A percentile compares a stretch with the other conserved stretches of the same genome.
Evolutionary conservation across 1,140 invertebrate species (phyloP).

Genomic region (Oreohelix idahoensis): DNA sequence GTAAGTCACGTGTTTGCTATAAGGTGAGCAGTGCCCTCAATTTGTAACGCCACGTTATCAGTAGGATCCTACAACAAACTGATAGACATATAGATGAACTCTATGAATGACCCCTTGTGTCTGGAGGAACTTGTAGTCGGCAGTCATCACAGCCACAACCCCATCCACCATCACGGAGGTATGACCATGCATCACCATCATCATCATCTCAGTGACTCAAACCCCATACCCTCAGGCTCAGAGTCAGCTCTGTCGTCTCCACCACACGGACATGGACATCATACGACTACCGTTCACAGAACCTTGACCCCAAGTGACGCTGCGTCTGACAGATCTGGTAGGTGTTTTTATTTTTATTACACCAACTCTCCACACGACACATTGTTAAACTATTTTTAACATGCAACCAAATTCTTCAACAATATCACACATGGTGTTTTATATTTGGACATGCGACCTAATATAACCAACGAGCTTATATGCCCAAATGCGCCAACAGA

Average conservation of each 20-base stretch:
- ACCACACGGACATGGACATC: slow-evolving; percentile 32
- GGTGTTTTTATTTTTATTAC: background rate
- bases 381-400: too few species aligned
- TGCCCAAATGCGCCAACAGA: too few species aligned
- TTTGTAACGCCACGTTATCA: too few species aligned
- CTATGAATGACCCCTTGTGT: slow-evolving; percentile 36
- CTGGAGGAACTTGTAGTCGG: slow-evolving; percentile 33
- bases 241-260: slow-evolving; percentile 35
- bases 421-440: too few species aligned
- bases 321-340: slow-evolving; percentile 37
- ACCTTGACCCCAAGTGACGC: slow-evolving; percentile 36
- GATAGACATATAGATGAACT: slow-evolving; percentile 35
- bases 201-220: slow-evolving; percentile 39
- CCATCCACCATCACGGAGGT: slow-evolving; percentile 5
- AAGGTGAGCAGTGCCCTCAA: background rate
- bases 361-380: too few species aligned
- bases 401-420: too few species aligned
- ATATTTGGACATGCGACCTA: too few species aligned
- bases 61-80: background rate
- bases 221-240: slow-evolving; percentile 33
- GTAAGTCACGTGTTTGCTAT: too few species aligned
- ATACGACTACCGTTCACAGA: slow-evolving; percentile 34
- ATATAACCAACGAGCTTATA: too few species aligned
- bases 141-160: slow-evolving; percentile 21
- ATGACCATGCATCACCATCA: slow-evolving; percentile 39